Conservation (phyloP, 37 sponge, comb jelly and placozoan genomes). For the Haliclona indistincta region DNA sequence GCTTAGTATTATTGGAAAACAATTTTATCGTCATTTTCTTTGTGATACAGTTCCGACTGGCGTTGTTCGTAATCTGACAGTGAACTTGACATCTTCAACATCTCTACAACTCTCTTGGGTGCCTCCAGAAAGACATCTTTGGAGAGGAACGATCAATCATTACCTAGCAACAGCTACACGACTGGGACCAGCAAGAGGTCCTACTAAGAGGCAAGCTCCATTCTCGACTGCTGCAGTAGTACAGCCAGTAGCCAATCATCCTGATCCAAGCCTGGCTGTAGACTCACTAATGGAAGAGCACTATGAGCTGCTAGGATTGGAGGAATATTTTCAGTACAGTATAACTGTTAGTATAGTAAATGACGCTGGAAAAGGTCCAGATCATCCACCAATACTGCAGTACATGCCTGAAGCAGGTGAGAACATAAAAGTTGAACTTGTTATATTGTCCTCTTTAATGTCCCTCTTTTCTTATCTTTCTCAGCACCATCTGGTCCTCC, state of each 20-base stretch:
- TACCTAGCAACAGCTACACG: not conserved
- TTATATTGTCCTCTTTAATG: too few species aligned
- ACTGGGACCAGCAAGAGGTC: not conserved
- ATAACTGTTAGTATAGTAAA: not conserved
- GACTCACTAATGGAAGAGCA: not conserved
- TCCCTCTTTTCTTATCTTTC: not conserved
- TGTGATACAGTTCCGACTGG: not conserved
- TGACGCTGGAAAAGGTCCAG: not conserved
- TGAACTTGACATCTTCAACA: not conserved
- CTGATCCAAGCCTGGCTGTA: slow-evolving; percentile 3
- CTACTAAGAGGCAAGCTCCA: not conserved
- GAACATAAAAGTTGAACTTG: too few species aligned
- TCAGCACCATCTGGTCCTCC: slow-evolving; percentile 45
- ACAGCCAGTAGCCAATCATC: not conserved
- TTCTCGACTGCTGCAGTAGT: not conserved
- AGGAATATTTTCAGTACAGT: slow-evolving; percentile 1
- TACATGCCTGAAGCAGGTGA: slow-evolving; percentile 5
- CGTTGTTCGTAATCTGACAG: not conserved
- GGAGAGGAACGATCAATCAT: not conserved
- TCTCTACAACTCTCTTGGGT: slow-evolving; percentile 5
- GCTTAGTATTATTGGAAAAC: not conserved
- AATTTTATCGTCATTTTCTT: not conserved
- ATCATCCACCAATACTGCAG: not conserved
- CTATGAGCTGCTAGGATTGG: not conserved
- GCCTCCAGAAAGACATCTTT: not conserved